Evolutionary conservation across 2,888 invertebrate genomes (phyloP).

Genomic region (Trichacis sp.): DNA sequence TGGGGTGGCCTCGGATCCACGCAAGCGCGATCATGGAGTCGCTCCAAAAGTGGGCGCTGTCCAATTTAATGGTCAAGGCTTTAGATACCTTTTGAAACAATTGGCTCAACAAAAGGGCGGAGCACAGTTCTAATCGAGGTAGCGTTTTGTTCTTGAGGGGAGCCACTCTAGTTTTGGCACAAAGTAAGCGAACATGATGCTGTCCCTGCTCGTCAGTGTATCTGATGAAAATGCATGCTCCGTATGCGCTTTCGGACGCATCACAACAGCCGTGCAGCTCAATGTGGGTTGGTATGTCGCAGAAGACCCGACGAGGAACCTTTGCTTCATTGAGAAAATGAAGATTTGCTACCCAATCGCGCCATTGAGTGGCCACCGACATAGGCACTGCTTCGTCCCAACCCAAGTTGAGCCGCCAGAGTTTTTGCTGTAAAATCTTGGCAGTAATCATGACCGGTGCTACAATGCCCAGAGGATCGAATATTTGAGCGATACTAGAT

Average conservation of each 20-base stretch:
- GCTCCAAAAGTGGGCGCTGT: slow-evolving; percentile 33
- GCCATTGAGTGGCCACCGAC: not conserved
- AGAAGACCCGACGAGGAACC: slow-evolving; percentile 28
- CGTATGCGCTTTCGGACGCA: slow-evolving; percentile 40
- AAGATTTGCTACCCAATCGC: not conserved
- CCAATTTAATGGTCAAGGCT: not conserved
- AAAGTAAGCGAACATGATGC: not conserved
- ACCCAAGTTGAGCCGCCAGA: not conserved
- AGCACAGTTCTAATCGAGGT: not conserved
- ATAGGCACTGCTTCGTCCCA: not conserved
- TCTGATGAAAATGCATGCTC: slow-evolving; percentile 27
- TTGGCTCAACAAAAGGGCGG: not conserved
- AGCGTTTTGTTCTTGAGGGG: slow-evolving; percentile 12
- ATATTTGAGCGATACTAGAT: not conserved
- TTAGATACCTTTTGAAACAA: not conserved
- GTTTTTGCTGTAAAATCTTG: slow-evolving; percentile 12
- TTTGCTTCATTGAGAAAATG: slow-evolving; percentile 23
- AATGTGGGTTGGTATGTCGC: slow-evolving; percentile 6
- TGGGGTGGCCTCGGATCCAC: slow-evolving; percentile 40
- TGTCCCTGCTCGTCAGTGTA: not conserved
- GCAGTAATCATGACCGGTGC: slow-evolving; percentile 5
- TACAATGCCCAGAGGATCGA: slow-evolving; percentile 17
- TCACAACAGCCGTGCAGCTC: slow-evolving; percentile 46
- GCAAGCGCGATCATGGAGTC: slow-evolving; percentile 44
- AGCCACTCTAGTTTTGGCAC: slow-evolving; percentile 21